Base-by-base conservation (phyloP, 2,113 vertebrate genomes). In the Anseranas semipalmata region DNA sequence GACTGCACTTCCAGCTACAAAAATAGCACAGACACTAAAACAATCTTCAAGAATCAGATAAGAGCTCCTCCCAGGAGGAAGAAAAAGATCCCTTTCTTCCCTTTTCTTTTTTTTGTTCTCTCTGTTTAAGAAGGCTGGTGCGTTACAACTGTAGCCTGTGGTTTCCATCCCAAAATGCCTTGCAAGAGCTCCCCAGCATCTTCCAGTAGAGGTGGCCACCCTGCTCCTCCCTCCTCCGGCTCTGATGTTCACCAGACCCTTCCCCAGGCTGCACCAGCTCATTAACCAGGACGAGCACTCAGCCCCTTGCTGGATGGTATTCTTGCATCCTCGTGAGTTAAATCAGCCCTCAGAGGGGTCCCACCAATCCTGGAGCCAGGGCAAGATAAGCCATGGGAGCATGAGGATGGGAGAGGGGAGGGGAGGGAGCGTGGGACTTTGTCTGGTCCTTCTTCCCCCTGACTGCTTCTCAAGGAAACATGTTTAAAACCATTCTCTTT, bases 1-100 rank as follows among this genome's bases (percentile, higher is more conserved):
- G 89, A 46, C 77, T 83, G 74, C 84, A 91, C 84, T 95, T 91
- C 90, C 89, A 91, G 96, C 95, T 95, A 95, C 94, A 91, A 93
- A 97, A 97, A 97, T 95, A 97, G 95, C 59, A 25, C 92, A 95
- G 94, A 82, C 89, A 55, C 86, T 89, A 52, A 95, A 97, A 95
- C 0, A 3, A 87, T 95, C 86, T 58, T 95, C 22, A 83, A 71
- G 87, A 91, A 96, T 96, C 95, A 96, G 94, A 92, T 92, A 97
- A 96, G 89, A 95, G 94, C 77, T 85, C 93, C 91, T 97, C 95
- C 96, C 94, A 94, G 71, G 86, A 96, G 94, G 89, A 95, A 93
- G 77, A 93, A 78, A 96, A 80, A 58, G 53, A 37, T 70, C 92
- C 73, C 90, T 95, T 92, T 96, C 76, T 94, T 93, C 66, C 73